Evolutionary conservation across 2,888 invertebrate species (phyloP).

Genomic region (Sminthurides aquaticus): DNA sequence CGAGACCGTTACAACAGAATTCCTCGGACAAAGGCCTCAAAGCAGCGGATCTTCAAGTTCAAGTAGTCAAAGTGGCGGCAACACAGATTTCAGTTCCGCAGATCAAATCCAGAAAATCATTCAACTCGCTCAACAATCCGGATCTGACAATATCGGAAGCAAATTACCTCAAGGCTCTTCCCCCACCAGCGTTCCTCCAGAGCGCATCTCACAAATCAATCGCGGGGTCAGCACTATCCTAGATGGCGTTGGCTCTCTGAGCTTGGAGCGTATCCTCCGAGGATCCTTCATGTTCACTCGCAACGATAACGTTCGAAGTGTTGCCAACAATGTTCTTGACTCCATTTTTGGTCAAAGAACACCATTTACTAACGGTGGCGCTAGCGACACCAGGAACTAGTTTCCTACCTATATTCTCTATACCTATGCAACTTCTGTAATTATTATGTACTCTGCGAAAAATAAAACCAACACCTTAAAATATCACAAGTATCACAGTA

Average conservation of each 20-base stretch:
- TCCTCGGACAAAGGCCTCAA: slow-evolving; percentile 13
- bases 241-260: slow-evolving; percentile 27
- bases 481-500: too few species aligned
- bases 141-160: neutral
- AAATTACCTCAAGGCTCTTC: too few species aligned
- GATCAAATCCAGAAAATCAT: slow-evolving; percentile 16
- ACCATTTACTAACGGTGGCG: neutral
- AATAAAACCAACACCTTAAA: too few species aligned
- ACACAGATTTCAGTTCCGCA: slow-evolving; percentile 6
- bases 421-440: too few species aligned
- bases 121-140: neutral
- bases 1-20: slow-evolving; percentile 10
- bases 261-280: slow-evolving; percentile 32
- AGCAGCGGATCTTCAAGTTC: neutral
- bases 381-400: neutral
- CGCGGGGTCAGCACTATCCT: slow-evolving; percentile 34
- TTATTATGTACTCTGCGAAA: too few species aligned
- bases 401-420: too few species aligned
- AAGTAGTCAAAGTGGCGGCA: neutral
- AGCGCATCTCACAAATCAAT: slow-evolving; percentile 32
- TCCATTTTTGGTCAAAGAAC: slow-evolving; percentile 30
- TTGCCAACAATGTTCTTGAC: slow-evolving; percentile 36
- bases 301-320: slow-evolving; percentile 36
- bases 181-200: slow-evolving; percentile 16
- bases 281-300: slow-evolving; percentile 36